Conservation (phyloP, 1,140 invertebrate genomes). For the Nephila pilipes region DNA sequence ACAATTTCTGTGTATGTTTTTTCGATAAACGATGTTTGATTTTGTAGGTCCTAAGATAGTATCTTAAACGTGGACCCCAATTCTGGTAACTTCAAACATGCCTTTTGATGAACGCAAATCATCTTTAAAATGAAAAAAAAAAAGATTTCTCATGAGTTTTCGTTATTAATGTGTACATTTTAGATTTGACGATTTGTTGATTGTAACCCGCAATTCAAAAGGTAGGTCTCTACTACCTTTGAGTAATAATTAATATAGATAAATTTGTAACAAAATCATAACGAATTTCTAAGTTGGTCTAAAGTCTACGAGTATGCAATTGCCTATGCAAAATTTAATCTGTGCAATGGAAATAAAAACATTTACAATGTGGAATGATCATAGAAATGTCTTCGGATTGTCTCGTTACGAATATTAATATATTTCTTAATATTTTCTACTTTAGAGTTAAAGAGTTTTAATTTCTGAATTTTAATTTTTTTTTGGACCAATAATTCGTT, state of each 20-base stretch:
- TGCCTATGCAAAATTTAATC: conserved; percentile 61
- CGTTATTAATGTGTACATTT: conserved; percentile 54
- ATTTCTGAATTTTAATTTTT: not conserved
- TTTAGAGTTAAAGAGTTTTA: conserved; percentile 39
- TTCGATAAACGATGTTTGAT: too few relatives aligned
- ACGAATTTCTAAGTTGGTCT: conserved; percentile 72
- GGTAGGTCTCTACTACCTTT: conserved; percentile 70
- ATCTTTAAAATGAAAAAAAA: conserved; percentile 25
- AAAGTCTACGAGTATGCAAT: conserved; percentile 71
- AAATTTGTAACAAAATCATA: conserved; percentile 60
- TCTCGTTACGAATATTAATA: conserved; percentile 46
- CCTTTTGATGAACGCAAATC: conserved; percentile 39
- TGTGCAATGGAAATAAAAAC: conserved; percentile 62
- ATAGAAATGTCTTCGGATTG: conserved; percentile 49
- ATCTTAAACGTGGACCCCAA: too few relatives aligned
- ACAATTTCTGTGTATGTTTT: too few relatives aligned
- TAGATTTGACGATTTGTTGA: conserved; percentile 58
- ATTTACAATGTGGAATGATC: conserved; percentile 50
- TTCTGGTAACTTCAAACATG: not conserved
- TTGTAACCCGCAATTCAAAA: conserved; percentile 76
- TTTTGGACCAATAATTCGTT: conserved; percentile 60
- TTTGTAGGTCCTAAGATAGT: too few relatives aligned
- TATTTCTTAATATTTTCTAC: conserved; percentile 35
- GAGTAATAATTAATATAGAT: conserved; percentile 48
- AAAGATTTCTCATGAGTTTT: conserved; percentile 35